Conservation (phyloP, 2,888 invertebrate species). For the Melipona bicolor region DNA sequence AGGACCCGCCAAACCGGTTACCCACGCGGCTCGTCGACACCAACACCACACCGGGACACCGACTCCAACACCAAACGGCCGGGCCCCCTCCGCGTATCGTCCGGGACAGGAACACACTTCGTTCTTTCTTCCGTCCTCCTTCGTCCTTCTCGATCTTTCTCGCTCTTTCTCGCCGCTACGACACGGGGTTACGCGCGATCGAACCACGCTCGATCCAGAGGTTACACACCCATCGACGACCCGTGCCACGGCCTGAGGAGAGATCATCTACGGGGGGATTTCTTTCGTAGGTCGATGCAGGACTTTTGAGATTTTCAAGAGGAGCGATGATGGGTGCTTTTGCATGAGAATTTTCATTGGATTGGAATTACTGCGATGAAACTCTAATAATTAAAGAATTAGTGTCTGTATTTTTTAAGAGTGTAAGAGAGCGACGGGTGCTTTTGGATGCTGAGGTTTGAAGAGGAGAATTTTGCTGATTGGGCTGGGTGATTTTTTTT, state of each 20-base stretch:
- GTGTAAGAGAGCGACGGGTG: too few species aligned
- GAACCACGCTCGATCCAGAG: conserved; percentile 75
- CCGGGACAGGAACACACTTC: conserved; percentile 72
- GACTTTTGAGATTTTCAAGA: too few species aligned
- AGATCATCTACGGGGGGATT: conserved; percentile 54
- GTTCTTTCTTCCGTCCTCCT: conserved; percentile 65
- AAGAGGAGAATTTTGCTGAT: too few species aligned
- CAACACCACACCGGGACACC: conserved; percentile 71
- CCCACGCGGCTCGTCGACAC: conserved; percentile 79
- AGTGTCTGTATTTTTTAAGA: too few species aligned
- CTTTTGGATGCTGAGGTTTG: too few species aligned
- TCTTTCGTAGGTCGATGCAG: background rate
- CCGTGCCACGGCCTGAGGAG: conserved; percentile 70
- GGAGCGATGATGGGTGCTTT: background rate
- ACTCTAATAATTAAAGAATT: too few species aligned
- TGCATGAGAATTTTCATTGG: background rate
- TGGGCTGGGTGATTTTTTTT: too few species aligned
- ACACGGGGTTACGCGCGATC: conserved; percentile 76
- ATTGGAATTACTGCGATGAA: too few species aligned
- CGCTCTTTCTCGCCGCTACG: conserved; percentile 58
- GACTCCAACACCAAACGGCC: conserved; percentile 76
- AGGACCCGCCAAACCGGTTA: conserved; percentile 83
- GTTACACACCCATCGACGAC: conserved; percentile 78
- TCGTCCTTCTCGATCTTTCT: conserved; percentile 46
- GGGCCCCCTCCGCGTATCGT: conserved; percentile 60